Base-by-base conservation (phyloP, 2,888 invertebrate species). In the Drosophila aldrichi region DNA sequence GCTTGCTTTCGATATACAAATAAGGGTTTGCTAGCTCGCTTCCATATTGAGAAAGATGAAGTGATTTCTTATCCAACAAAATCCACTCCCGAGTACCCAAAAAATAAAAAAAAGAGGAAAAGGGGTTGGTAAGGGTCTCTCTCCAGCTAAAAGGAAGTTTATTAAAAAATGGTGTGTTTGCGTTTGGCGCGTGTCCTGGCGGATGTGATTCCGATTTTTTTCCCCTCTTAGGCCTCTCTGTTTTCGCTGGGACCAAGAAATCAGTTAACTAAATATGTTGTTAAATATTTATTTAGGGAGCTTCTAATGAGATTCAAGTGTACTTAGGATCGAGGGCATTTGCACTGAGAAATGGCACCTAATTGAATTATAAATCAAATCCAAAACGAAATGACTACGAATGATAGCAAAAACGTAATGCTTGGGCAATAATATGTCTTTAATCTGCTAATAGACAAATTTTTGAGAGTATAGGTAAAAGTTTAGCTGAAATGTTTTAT, bases 1-100 rank as follows among this genome's bases (percentile, higher is more conserved):
- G 81, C 81, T 87, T 81, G 89, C 87, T 67, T 49, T 78, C 88
- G 67, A 82, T 89, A 90, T 84, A 91, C 90, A 90, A 88, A 90
- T 91, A 90, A 78, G 86, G 88, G 89, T 80, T 79, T 29, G 56
- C 63, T 29, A 48, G 54, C 40, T 49, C n/a, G 56, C 63, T 54
- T 48, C 38, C 82, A 75, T 81, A 74, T 82, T 69, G 74, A 82
- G 68, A 76, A 77, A 89, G 89, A 89, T 87, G 89, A 87, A 87
- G 86, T 89, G 86, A 89, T 89, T 87, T 80, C 82, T 89, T 86
- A 89, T 89, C 89, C 89, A 77, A 46, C 82, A 87, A 86, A 49
- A 86, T 86, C 85, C 89, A 89, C 75, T 78, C 44, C 59, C 59
- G 59, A 75, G 81, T 63, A 48, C 44, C 55, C 20, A 46, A 43